These are phyloP conservation scores for Manis javanica DNA, from an alignment of 2,797 vertebrate genomes.

Conservation along the genomic window DNA sequence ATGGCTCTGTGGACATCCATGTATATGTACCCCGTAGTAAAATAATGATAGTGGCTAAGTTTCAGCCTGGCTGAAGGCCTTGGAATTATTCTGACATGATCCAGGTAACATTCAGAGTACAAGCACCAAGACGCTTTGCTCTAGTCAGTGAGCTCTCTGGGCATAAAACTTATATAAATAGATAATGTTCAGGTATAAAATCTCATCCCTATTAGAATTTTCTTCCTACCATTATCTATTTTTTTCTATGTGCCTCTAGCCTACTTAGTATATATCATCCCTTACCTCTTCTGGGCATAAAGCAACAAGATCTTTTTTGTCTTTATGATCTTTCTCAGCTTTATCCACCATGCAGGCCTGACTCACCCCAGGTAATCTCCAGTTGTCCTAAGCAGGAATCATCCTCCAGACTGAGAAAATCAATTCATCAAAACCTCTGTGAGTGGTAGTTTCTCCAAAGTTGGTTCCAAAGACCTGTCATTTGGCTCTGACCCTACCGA, in stretches of 20 bases:
- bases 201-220: background rate
- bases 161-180: background rate
- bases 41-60: background rate
- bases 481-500: background rate
- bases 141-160: background rate
- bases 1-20: background rate
- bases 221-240: background rate
- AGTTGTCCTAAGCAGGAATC: background rate
- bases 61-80: background rate
- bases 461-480: background rate
- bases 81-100: background rate
- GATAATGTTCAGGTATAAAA: background rate
- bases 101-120: background rate
- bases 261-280: background rate
- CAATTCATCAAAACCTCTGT: background rate
- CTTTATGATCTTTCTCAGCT: slow-evolving; percentile 6
- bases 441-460: background rate
- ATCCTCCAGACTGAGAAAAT: background rate
- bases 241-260: background rate
- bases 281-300: background rate
- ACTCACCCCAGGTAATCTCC: background rate
- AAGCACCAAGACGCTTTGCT: background rate
- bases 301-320: background rate
- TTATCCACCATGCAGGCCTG: background rate
- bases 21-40: background rate